A percentile compares a stretch with the other conserved stretches of the same genome.
These are phyloP conservation scores for Peromyscus polionotus DNA, from an alignment of 2,113 vertebrate genomes.

Conservation along the genomic window DNA sequence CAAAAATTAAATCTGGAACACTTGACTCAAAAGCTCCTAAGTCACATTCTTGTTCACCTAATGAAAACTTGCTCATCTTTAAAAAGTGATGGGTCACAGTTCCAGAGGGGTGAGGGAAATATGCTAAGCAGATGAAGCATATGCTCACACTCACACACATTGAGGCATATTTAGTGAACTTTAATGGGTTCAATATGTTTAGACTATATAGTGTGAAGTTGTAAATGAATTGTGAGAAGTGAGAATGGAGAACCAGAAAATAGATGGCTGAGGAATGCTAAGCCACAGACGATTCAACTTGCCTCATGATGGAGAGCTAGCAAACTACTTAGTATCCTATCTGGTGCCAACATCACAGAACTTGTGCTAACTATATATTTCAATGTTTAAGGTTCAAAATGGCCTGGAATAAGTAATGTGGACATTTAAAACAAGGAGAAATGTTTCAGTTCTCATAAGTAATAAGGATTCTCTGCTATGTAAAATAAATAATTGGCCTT, in stretches of 20 bases:
- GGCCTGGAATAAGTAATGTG: neutral
- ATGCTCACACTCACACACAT: neutral
- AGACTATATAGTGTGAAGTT: slow-evolving; percentile 7
- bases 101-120: slow-evolving; percentile 24
- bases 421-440: neutral
- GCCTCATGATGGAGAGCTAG: neutral
- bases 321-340: neutral
- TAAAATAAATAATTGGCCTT: slow-evolving; percentile 47
- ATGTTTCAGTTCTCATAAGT: neutral
- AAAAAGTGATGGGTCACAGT: neutral
- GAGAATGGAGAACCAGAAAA: slow-evolving; percentile 58
- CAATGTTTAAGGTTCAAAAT: neutral
- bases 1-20: neutral
- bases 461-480: neutral
- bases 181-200: slow-evolving; percentile 60
- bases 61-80: neutral
- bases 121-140: neutral
- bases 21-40: neutral
- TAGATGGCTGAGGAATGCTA: slow-evolving; percentile 11
- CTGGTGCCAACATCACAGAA: neutral
- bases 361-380: neutral
- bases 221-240: slow-evolving; percentile 56
- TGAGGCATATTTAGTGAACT: slow-evolving; percentile 36
- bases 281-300: neutral
- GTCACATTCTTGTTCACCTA: neutral